Base-by-base conservation (phyloP, 92 coral and sea anemone genomes). In the Meandrina meandrites region DNA sequence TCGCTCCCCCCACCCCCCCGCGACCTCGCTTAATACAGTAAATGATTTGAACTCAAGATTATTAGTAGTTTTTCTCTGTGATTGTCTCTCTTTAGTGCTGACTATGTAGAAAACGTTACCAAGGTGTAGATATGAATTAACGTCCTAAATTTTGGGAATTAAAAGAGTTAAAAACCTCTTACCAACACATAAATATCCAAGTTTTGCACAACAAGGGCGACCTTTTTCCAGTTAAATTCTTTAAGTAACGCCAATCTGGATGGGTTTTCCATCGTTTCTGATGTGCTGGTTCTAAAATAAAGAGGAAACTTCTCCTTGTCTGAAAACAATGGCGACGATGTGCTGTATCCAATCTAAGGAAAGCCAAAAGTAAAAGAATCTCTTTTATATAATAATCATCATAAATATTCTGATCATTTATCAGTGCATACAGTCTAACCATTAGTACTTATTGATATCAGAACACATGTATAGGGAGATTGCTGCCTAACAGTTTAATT, bases 181-280 rank as follows among this genome's bases (percentile, higher is more conserved):
- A 94, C 96, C 96, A 94, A n/a, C 21, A 90, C 91, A 48, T 81
- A 94, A 5, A 94, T 83, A 34, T 91, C 93, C 71, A 91, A 56
- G 62, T 89, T 86, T 75, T 94, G 91, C 0, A 90, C 90, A 7
- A 94, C 35, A 42, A 94, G 69, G 22, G 94, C 96, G 73, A 94
- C 91, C 36, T 83, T 92, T 40, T 81, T 77, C 98, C 98, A 96
- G 32, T 89, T 89, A 72, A 96, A 96, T 8, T 89, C 79, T 72
- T 92, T 89, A 5, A 91, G 86, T 22, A 96, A 36, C 0, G 95
- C 91, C 2, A 94, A 56, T 62, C 96, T 80, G 47, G 94, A 93
- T 18, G 98, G 97, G 85, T 94, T 91, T 69, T 96, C 94, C 91
- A 92, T 81, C 58, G 87, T 89, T 82, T 94, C 98, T 18, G 98